Percentiles rank a stretch among this genome's conserved stretches.
Evolutionary conservation across 2,113 vertebrate genomes (phyloP).

Genomic region (Hypocryptadius cinnamomeus): DNA sequence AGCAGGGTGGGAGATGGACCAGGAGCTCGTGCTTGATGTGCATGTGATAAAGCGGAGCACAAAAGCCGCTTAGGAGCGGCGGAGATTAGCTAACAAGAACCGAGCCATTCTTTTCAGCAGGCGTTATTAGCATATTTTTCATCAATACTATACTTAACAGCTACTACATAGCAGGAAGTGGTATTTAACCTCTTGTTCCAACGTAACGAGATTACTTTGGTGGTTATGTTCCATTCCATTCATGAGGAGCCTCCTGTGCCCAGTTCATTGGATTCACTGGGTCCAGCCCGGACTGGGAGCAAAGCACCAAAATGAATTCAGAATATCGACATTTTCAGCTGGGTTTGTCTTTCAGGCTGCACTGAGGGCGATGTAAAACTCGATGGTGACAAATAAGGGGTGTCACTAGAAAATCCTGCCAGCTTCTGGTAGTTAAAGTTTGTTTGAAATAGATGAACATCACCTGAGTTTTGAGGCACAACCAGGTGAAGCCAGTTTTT

Average conservation of each 20-base stretch:
- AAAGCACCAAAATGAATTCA: background rate
- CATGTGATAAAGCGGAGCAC: background rate
- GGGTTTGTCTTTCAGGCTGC: background rate
- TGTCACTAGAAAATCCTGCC: no score
- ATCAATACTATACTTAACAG: slow-evolving; percentile 57
- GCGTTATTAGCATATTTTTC: slow-evolving; percentile 61
- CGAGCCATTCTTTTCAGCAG: slow-evolving; percentile 22
- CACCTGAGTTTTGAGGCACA: background rate
- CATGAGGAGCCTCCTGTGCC: slow-evolving; percentile 39
- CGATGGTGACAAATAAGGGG: background rate
- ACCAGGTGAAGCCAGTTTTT: background rate
- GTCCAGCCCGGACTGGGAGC: background rate
- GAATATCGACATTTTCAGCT: background rate
- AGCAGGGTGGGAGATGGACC: background rate
- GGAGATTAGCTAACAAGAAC: slow-evolving; percentile 39
- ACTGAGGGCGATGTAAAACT: background rate
- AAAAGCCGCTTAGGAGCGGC: slow-evolving; percentile 21
- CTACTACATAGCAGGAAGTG: slow-evolving; percentile 53
- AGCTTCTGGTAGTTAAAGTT: background rate
- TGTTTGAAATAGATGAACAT: background rate
- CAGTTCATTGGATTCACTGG: slow-evolving; percentile 30
- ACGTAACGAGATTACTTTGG: slow-evolving; percentile 49
- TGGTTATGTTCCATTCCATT: slow-evolving; percentile 38
- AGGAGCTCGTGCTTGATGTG: background rate
- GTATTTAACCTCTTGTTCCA: slow-evolving; percentile 54